Base-by-base conservation (phyloP, 2,888 invertebrate species). In the Rhopalosiphum nymphaeae region DNA sequence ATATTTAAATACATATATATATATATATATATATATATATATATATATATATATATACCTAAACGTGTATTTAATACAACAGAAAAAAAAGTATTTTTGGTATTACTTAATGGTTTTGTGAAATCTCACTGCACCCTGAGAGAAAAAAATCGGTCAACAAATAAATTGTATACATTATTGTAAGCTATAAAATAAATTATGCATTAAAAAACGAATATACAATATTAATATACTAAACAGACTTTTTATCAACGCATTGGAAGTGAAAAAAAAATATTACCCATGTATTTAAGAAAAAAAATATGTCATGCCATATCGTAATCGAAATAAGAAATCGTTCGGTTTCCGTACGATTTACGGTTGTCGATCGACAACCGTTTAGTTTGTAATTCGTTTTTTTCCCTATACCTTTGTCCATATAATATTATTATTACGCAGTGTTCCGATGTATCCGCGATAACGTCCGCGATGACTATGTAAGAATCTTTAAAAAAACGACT, bases 281-380 rank as follows among this genome's bases (percentile, higher is more conserved):
- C n/a, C 53, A 21, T 11, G 26, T 89, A 29, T 42, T 36, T 89
- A 29, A 3, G 26, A 57, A n/a, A 26, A 29, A 61, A 89, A 25
- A 56, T 21, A 85, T 85, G 42, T 46, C 36, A 57, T 11, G 86
- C 13, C 36, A 42, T 5, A 16, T 67, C 78, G 92, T 88, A 92
- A 88, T 92, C 92, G n/a, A 53, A 92, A 92, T 88, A 56, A 89
- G 67, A 92, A 88, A 92, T 92, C 92, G 3, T 3, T n/a, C 67
- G 88, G 61, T 21, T 49, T 49, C 49, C 49, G 67, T 67, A 92
- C 87, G 92, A 92, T 87, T 92, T 67, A 88, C 92, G 92, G 87
- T 49, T 87, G 36, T 85, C 78, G 91, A 91, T 88, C 87, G 87
- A 88, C 67, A 88, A 92, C 87, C 92, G 92, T 87, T 92, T 67